Conservation (phyloP, 2,888 invertebrate genomes). For the Volucella inanis region DNA sequence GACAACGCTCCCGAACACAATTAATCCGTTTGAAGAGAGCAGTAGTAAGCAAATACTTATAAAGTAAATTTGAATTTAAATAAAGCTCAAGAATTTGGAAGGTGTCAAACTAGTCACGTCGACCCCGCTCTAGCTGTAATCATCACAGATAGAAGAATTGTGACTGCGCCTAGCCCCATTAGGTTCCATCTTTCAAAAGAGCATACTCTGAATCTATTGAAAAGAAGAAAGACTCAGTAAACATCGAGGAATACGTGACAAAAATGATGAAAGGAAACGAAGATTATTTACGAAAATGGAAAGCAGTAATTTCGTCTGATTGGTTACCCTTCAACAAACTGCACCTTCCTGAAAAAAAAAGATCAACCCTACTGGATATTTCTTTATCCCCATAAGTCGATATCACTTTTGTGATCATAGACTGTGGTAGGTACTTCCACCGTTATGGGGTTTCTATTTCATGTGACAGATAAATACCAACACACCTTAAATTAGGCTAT, state of each 20-base stretch:
- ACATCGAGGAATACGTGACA: not conserved
- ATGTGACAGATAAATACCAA: slow-evolving; percentile 25
- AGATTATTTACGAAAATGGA: slow-evolving; percentile 39
- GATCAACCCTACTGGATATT: slow-evolving; percentile 1
- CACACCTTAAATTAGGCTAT: slow-evolving; percentile 10
- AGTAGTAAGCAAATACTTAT: no score
- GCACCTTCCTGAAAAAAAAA: not conserved
- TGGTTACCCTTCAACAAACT: slow-evolving; percentile 1
- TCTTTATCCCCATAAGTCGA: not conserved
- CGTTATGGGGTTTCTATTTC: slow-evolving; percentile 15
- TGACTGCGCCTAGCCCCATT: no score
- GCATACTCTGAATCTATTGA: no score
- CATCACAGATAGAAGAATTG: no score
- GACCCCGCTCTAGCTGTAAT: no score
- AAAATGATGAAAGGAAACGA: not conserved
- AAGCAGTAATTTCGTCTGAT: slow-evolving; percentile 9
- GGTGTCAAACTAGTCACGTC: no score
- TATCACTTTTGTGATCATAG: not conserved
- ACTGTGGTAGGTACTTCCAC: not conserved
- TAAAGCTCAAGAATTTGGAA: no score
- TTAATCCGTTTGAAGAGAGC: no score
- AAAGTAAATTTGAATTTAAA: no score
- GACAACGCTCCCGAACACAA: no score
- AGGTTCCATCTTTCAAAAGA: no score
- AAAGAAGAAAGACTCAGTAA: not conserved